Evolutionary conservation across 2,888 invertebrate genomes (phyloP).

Genomic region (Epinotia brunnichana): DNA sequence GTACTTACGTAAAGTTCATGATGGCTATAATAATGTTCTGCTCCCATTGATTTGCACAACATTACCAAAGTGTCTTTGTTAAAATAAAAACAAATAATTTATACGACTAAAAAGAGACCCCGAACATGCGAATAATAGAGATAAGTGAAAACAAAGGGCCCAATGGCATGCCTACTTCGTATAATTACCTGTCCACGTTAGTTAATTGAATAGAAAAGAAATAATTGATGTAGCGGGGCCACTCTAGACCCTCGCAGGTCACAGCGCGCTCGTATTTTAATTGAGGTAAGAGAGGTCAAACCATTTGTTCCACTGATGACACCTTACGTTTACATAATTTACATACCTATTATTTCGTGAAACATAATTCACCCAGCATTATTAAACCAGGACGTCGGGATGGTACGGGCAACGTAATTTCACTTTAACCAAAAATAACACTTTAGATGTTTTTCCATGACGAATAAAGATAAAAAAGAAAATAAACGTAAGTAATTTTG

Average conservation of each 20-base stretch:
- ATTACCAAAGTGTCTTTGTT: neutral
- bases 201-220: conserved; percentile 26
- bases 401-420: conserved; percentile 6
- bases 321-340: conserved; percentile 33
- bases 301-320: conserved; percentile 32
- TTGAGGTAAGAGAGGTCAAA: conserved; percentile 28
- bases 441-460: conserved; percentile 6
- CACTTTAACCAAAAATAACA: conserved; percentile 27
- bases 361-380: conserved; percentile 26
- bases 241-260: conserved; percentile 18
- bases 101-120: conserved; percentile 9
- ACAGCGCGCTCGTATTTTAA: conserved; percentile 25
- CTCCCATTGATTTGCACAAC: neutral
- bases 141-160: conserved; percentile 24
- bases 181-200: conserved; percentile 24
- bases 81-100: conserved; percentile 2
- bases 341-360: conserved; percentile 30
- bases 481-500: neutral
- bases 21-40: no score
- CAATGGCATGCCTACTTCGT: conserved; percentile 20
- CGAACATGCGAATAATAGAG: conserved; percentile 6
- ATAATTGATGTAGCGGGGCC: conserved; percentile 29
- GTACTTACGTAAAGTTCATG: no score
- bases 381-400: conserved; percentile 22
- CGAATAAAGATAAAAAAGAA: conserved; percentile 14